phyloP scores from a whole-genome alignment of 2,113 vertebrate species.

The Lampris megalopsis region DNA sequence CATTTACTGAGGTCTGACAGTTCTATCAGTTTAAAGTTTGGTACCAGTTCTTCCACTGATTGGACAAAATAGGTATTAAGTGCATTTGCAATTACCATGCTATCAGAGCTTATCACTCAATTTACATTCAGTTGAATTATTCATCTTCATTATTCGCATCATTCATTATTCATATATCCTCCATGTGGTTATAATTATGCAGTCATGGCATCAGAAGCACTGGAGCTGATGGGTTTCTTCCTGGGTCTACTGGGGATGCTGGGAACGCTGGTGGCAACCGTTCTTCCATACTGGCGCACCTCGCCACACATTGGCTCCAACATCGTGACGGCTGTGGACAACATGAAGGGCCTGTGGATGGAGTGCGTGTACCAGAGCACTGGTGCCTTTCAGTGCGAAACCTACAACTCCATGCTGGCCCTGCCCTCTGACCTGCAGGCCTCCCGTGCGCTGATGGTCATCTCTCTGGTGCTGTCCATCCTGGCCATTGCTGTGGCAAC shows the following conservation, averaged over 20 bases:
- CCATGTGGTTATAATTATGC: no score
- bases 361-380: conserved; percentile 96
- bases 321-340: conserved; percentile 91
- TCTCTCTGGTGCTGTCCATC: conserved; percentile 88
- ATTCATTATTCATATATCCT: no score
- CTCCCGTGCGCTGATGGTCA: conserved; percentile 94
- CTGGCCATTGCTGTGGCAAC: conserved; percentile 82
- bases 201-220: conserved; percentile 86
- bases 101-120: no score
- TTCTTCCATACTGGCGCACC: conserved; percentile 91
- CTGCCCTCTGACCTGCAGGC: conserved; percentile 89
- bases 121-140: no score
- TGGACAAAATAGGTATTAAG: no score
- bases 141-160: no score
- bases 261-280: conserved; percentile 87
- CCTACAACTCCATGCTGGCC: conserved; percentile 94
- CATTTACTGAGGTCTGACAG: no score
- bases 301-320: conserved; percentile 93
- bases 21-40: no score
- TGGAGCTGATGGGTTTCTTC: conserved; percentile 92
- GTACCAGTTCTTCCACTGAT: no score
- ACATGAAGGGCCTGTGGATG: conserved; percentile 96
- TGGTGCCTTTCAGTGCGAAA: conserved; percentile 94
- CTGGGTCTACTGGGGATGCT: conserved; percentile 89
- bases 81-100: no score